phyloP scores from a whole-genome alignment of 2,797 vertebrate species.

The Cyclopterus lumpus region DNA sequence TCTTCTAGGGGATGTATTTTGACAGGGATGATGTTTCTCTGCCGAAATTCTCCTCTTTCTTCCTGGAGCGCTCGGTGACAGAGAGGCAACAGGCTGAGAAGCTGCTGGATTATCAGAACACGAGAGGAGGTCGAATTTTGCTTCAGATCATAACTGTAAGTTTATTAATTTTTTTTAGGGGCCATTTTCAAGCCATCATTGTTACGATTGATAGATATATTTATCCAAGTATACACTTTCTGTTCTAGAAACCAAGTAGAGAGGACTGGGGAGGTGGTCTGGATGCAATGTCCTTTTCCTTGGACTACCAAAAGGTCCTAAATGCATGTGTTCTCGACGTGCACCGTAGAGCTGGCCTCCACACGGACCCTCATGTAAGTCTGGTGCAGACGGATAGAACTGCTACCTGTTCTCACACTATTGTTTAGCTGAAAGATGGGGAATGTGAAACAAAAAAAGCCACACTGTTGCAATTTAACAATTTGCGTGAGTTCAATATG shows the following conservation, averaged over 20 bases:
- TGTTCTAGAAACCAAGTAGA: slow-evolving; percentile 78
- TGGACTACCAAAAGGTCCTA: slow-evolving; percentile 83
- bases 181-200: not conserved
- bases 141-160: slow-evolving; percentile 83
- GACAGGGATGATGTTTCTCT: slow-evolving; percentile 87
- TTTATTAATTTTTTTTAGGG: not conserved
- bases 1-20: slow-evolving; percentile 85
- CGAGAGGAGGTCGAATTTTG: slow-evolving; percentile 82
- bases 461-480: not conserved
- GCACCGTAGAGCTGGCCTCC: slow-evolving; percentile 67
- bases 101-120: slow-evolving; percentile 85
- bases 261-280: slow-evolving; percentile 83
- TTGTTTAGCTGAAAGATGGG: not conserved
- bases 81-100: slow-evolving; percentile 84
- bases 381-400: not conserved
- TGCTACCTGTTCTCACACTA: not conserved
- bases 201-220: not conserved
- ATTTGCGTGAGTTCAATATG: not conserved
- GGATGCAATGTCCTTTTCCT: slow-evolving; percentile 80
- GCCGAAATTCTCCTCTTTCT: slow-evolving; percentile 82
- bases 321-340: slow-evolving; percentile 76
- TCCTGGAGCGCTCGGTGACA: slow-evolving; percentile 82
- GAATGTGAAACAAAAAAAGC: not conserved
- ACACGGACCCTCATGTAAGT: slow-evolving; percentile 81
- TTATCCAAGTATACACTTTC: not conserved